Base-by-base conservation (phyloP, 2,113 vertebrate species). In the Python bivittatus region DNA sequence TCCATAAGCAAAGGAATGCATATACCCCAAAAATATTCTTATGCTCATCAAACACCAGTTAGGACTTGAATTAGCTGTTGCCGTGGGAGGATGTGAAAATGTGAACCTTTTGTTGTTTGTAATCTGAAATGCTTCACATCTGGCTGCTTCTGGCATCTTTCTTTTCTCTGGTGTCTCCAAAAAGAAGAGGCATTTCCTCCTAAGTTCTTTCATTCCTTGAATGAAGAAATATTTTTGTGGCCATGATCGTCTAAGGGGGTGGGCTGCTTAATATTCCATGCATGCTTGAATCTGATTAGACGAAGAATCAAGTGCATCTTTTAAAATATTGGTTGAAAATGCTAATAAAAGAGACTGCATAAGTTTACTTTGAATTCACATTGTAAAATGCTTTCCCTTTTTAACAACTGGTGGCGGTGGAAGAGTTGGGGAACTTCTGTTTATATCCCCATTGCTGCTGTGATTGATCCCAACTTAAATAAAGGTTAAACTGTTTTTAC, bases 401-500 rank as follows among this genome's bases (percentile, higher is more conserved):
- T 33, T n/a, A 84, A 84, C 53, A 52, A 22, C 9, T 1, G 23
- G 20, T 20, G 8, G n/a, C 1, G 44, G 8, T 54, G 4, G 48
- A 29, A 29, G 60, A 29, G 9, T 22, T n/a, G 10, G 11, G 22
- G n/a, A 64, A 38, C 86, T 4, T 83, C 6, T 44, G 4, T 52
- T 54, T 86, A 27, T 88, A 29, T 48, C 33, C 25, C 53, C 27
- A 48, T 1, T 79, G 91, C 25, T 57, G 27, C n/a, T 79, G 64
- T 72, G 48, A 88, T 53, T 57, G 27, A 57, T 88, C 1, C 25
- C 52, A 72, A 11, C 10, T n/a, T 57, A 57, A 92, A 92, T 92
- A 92, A 92, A 92, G 29, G 53, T 22, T 92, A 58, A 88, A 79
- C 53, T 44, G 22, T 8, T 92, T 29, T 83, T 79, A 88, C 53